These are phyloP conservation scores for Engraulis encrasicolus DNA, from an alignment of 2,113 vertebrate species.

Conservation along the genomic window DNA sequence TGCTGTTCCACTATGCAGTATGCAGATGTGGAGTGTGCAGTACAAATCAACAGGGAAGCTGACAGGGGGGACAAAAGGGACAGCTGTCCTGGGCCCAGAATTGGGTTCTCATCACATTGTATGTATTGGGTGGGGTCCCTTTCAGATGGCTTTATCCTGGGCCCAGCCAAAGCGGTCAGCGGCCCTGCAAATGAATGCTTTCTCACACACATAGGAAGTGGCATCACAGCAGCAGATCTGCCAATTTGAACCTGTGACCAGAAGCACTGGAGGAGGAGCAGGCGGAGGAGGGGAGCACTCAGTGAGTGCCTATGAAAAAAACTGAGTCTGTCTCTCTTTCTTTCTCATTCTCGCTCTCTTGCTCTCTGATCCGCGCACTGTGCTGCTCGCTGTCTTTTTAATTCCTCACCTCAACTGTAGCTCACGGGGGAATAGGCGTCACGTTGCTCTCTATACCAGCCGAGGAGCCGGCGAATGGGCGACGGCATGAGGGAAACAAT, in stretches of 20 bases:
- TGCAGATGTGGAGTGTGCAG: not conserved
- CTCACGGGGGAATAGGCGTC: conserved; percentile 12
- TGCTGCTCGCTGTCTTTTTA: conserved; percentile 23
- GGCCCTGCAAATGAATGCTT: no score
- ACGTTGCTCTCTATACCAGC: not conserved
- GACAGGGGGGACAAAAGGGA: no score
- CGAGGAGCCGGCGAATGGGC: no score
- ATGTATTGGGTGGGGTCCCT: no score
- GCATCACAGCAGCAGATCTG: not conserved
- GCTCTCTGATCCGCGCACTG: not conserved
- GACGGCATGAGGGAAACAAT: conserved; percentile 32
- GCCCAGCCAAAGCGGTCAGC: no score
- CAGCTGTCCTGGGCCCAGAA: no score
- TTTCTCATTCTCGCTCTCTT: not conserved
- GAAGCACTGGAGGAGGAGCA: not conserved
- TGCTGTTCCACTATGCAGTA: no score
- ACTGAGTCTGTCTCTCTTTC: not conserved
- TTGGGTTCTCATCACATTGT: no score
- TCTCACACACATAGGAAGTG: not conserved
- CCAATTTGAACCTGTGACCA: not conserved
- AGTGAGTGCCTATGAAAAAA: not conserved
- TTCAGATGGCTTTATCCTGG: no score
- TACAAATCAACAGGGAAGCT: not conserved
- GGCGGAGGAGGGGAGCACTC: not conserved
- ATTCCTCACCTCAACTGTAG: conserved; percentile 1